Evolutionary conservation across 2,797 vertebrate species (phyloP).

Genomic region (Gymnopithys bicolor): DNA sequence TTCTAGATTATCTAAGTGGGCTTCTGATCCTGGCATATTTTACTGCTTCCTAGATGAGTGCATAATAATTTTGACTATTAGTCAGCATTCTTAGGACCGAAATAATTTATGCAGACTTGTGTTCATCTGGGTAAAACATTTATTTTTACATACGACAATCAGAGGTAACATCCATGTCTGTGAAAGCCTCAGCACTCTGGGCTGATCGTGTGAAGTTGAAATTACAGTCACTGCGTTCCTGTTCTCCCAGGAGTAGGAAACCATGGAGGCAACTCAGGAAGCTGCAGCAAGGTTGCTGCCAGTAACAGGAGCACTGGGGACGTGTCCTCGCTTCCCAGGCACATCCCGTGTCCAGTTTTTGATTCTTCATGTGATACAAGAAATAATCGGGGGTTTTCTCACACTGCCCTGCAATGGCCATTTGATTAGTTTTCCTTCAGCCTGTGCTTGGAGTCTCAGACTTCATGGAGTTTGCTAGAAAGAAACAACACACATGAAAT

Average conservation of each 20-base stretch:
- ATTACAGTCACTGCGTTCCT: neutral
- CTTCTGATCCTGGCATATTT: neutral
- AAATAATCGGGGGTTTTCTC: neutral
- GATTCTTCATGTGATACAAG: neutral
- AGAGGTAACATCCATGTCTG: neutral
- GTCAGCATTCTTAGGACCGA: neutral
- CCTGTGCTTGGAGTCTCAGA: neutral
- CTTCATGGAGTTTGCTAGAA: neutral
- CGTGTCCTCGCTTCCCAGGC: neutral
- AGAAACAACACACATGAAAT: neutral
- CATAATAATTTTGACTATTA: neutral
- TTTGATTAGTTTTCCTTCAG: neutral
- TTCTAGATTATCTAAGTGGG: neutral
- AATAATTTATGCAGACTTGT: neutral
- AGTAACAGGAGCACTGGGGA: neutral
- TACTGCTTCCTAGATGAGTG: neutral
- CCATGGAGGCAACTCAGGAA: neutral
- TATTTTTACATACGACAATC: neutral
- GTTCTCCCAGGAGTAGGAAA: neutral
- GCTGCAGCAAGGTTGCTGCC: neutral
- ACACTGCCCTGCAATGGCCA: neutral
- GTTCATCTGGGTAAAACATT: neutral
- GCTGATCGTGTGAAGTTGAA: neutral
- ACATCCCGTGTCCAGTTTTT: neutral
- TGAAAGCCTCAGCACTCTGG: neutral